phyloP scores from a whole-genome alignment of 2,888 invertebrate genomes.

The Phengaris alcon region DNA sequence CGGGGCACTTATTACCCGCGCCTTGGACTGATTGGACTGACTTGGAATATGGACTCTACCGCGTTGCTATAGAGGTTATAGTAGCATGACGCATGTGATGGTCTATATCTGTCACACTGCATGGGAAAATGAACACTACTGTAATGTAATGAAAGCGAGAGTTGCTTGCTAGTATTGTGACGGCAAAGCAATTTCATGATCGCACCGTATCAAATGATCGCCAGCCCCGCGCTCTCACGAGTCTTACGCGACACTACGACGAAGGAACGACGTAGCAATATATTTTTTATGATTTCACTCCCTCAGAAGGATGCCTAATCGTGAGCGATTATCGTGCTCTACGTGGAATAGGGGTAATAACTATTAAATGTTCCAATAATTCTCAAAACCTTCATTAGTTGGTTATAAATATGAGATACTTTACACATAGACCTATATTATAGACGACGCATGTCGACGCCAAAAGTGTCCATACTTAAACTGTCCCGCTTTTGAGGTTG shows the following conservation, averaged over 20 bases:
- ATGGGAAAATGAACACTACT: not conserved
- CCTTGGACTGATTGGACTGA: too few species aligned
- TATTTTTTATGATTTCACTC: not conserved
- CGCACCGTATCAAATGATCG: conserved; percentile 39
- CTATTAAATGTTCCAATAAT: too few species aligned
- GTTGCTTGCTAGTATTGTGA: not conserved
- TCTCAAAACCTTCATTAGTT: too few species aligned
- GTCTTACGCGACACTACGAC: conserved; percentile 37
- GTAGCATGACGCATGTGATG: not conserved
- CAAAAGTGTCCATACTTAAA: too few species aligned
- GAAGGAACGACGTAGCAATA: not conserved
- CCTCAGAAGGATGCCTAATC: not conserved
- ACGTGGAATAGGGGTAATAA: too few species aligned
- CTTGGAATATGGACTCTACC: not conserved
- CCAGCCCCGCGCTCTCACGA: conserved; percentile 43
- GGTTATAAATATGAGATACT: not conserved
- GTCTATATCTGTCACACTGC: not conserved
- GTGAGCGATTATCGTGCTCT: not conserved
- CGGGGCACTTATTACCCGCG: not conserved
- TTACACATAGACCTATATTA: too few species aligned
- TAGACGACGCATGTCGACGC: too few species aligned
- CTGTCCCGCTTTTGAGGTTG: too few species aligned
- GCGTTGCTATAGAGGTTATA: not conserved
- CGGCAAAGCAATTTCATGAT: conserved; percentile 8
- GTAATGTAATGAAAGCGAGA: not conserved